Percentiles rank a stretch among this genome's conserved stretches.
These are phyloP conservation scores for Boloria euphrosyne DNA, from an alignment of 2,888 invertebrate genomes.

Conservation along the genomic window DNA sequence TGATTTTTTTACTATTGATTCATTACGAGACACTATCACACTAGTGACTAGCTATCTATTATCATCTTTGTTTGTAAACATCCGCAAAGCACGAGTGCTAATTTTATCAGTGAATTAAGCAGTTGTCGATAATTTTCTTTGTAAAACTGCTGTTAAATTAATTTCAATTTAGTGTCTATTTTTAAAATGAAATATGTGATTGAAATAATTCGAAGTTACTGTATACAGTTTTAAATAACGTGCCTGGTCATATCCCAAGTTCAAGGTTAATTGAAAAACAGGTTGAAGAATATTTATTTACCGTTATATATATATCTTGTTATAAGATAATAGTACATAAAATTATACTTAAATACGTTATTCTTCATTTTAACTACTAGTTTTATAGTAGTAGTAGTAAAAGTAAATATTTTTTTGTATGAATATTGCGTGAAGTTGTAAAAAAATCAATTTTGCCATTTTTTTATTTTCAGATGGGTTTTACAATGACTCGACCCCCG, in stretches of 20 bases:
- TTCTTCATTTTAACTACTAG: too few species aligned
- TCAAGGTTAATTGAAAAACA: slow-evolving; percentile 53
- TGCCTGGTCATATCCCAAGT: slow-evolving; percentile 52
- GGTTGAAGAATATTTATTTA: slow-evolving; percentile 37
- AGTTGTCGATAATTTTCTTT: background rate
- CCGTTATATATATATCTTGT: slow-evolving; percentile 41
- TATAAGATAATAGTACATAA: background rate
- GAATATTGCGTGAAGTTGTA: background rate
- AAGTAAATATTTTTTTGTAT: background rate
- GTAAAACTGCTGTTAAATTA: too few species aligned
- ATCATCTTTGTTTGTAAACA: slow-evolving; percentile 43
- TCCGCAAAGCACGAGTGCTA: slow-evolving; percentile 12
- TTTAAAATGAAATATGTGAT: too few species aligned
- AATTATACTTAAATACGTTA: too few species aligned
- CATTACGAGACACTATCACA: too few species aligned
- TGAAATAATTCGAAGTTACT: too few species aligned
- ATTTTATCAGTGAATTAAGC: slow-evolving; percentile 5
- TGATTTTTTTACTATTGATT: background rate
- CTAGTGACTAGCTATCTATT: background rate
- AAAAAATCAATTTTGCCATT: background rate
- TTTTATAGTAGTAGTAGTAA: too few species aligned
- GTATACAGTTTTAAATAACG: slow-evolving; percentile 10
- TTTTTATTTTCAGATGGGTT: slow-evolving; percentile 68
- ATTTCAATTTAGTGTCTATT: too few species aligned
- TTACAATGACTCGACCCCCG: slow-evolving; percentile 54